Conservation (phyloP, 2,888 invertebrate genomes). For the Lasioglossum calceatum region DNA sequence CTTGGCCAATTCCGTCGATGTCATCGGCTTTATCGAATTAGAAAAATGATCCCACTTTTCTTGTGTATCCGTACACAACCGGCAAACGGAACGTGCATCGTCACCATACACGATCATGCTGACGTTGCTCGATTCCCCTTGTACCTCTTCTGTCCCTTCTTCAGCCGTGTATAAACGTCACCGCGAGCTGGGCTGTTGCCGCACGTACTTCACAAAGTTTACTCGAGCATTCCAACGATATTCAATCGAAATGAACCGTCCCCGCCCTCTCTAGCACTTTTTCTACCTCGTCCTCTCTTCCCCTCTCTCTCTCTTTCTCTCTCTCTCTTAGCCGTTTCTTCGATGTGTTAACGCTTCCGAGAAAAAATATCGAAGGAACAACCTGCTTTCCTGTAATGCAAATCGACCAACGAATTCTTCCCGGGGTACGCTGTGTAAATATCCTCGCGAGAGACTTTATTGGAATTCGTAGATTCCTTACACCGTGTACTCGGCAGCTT, state of each 20-base stretch:
- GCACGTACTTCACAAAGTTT: conserved; percentile 51
- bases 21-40: conserved; percentile 65
- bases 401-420: conserved; percentile 23
- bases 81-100: conserved; percentile 51
- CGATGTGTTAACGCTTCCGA: background rate
- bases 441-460: background rate
- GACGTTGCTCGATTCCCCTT: conserved; percentile 61
- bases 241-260: conserved; percentile 48
- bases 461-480: conserved; percentile 1
- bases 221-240: conserved; percentile 48
- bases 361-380: conserved; percentile 26
- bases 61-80: conserved; percentile 44
- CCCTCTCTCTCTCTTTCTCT: background rate
- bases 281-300: background rate
- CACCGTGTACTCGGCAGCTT: background rate
- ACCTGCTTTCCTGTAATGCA: conserved; percentile 32
- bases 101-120: conserved; percentile 69
- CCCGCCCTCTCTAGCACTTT: background rate
- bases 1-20: conserved; percentile 53
- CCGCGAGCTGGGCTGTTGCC: conserved; percentile 50
- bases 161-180: conserved; percentile 60
- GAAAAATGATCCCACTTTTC: conserved; percentile 58
- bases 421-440: conserved; percentile 2
- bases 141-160: conserved; percentile 47
- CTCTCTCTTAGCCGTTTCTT: conserved; percentile 7